Percentiles rank a stretch among this genome's conserved stretches.
These are phyloP conservation scores for Acronicta aceris DNA, from an alignment of 2,888 invertebrate species.

Conservation along the genomic window DNA sequence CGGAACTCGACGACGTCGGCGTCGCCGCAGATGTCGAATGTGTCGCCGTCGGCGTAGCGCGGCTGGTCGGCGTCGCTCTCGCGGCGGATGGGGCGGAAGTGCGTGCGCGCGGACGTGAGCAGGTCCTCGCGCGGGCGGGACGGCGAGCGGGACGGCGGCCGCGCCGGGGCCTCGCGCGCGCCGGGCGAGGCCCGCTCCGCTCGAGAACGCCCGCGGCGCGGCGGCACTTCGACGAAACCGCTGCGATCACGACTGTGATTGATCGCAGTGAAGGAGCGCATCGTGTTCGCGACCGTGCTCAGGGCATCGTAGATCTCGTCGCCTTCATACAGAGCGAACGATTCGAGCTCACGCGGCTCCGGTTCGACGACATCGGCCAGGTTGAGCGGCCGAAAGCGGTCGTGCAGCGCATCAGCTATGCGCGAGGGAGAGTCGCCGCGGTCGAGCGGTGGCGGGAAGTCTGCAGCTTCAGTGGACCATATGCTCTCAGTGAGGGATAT, in stretches of 20 bases:
- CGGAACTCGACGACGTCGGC: constrained; percentile 91
- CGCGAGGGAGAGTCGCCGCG: constrained; percentile 59
- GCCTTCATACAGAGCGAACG: constrained; percentile 77
- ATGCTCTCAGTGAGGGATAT: constrained; percentile 76
- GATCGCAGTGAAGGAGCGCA: constrained; percentile 88
- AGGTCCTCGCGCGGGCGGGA: constrained; percentile 90
- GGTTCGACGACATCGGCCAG: constrained; percentile 66
- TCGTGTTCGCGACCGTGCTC: constrained; percentile 75
- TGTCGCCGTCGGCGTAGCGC: constrained; percentile 92
- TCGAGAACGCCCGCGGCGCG: constrained; percentile 86
- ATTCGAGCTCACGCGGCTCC: constrained; percentile 64
- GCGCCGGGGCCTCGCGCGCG: constrained; percentile 57
- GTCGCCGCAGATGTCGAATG: constrained; percentile 91
- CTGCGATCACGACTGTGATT: constrained; percentile 90
- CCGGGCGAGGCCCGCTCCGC: constrained; percentile 86
- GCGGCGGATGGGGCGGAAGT: constrained; percentile 94
- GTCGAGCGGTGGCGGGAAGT: constrained; percentile 63
- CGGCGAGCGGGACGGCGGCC: constrained; percentile 59
- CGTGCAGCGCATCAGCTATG: constrained; percentile 64
- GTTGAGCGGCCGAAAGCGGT: constrained; percentile 60
- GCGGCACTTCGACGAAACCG: constrained; percentile 90
- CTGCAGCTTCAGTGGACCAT: constrained; percentile 71
- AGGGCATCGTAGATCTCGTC: constrained; percentile 81
- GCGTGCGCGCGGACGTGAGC: constrained; percentile 93
- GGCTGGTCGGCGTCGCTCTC: constrained; percentile 75